A percentile compares a stretch with the other conserved stretches of the same genome.
phyloP scores from a whole-genome alignment of 2,797 vertebrate species.

The Pangasius larnaudii region DNA sequence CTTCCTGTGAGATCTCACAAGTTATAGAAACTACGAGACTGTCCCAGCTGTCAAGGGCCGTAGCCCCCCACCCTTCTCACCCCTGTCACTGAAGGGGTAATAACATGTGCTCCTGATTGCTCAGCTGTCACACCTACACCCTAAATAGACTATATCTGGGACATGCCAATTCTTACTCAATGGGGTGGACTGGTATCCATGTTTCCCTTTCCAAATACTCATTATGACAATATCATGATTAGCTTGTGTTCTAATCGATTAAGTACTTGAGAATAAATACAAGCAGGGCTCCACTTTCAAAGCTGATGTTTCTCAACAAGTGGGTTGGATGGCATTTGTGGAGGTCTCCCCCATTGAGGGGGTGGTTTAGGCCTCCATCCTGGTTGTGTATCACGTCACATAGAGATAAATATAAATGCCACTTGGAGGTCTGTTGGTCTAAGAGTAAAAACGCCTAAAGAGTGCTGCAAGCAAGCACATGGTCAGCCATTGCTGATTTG shows the following conservation, averaged over 20 bases:
- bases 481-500: conserved; percentile 26
- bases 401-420: conserved; percentile 51
- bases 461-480: conserved; percentile 32
- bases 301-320: neutral
- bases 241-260: neutral
- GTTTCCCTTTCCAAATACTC: neutral
- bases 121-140: conserved; percentile 79
- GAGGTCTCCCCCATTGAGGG: neutral
- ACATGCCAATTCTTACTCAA: conserved; percentile 57
- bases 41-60: conserved; percentile 69
- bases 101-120: conserved; percentile 76
- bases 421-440: conserved; percentile 42
- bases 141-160: conserved; percentile 80
- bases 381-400: conserved; percentile 34
- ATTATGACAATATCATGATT: neutral
- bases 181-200: conserved; percentile 24
- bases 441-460: conserved; percentile 35
- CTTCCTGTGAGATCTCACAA: conserved; percentile 57
- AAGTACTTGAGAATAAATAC: neutral
- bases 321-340: neutral
- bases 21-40: conserved; percentile 80
- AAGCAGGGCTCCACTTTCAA: neutral
- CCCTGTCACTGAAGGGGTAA: conserved; percentile 54
- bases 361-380: conserved; percentile 38
- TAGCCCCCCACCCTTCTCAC: conserved; percentile 34